Evolutionary conservation across 2,113 vertebrate species (phyloP).

Genomic region (Oncorhynchus mykiss): DNA sequence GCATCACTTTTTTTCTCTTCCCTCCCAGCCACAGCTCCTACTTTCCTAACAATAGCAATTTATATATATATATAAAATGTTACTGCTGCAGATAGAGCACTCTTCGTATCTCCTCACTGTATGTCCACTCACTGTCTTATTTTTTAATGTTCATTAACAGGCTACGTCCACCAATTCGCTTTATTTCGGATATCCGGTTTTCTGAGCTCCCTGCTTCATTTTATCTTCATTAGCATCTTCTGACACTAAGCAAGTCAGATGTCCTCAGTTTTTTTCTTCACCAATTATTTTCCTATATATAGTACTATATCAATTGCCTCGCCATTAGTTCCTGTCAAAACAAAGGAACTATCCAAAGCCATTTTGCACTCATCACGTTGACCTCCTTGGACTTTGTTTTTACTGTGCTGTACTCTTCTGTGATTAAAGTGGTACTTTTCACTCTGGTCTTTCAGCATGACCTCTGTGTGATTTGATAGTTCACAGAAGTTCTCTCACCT

Average conservation of each 20-base stretch:
- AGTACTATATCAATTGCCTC: neutral
- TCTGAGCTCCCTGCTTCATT: slow-evolving; percentile 46
- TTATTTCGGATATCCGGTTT: slow-evolving; percentile 50
- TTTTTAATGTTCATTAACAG: too few relatives aligned
- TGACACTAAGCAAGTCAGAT: slow-evolving; percentile 47
- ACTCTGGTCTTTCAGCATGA: too few relatives aligned
- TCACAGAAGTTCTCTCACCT: too few relatives aligned
- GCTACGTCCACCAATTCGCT: slow-evolving; percentile 52
- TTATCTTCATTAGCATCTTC: slow-evolving; percentile 61
- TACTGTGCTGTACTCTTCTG: neutral
- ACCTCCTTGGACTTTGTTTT: neutral
- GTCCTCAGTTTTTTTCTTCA: slow-evolving; percentile 40
- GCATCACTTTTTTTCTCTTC: slow-evolving; percentile 51
- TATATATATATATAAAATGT: too few relatives aligned
- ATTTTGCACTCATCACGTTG: neutral
- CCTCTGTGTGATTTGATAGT: too few relatives aligned
- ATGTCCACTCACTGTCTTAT: slow-evolving; percentile 20
- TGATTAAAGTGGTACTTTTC: neutral
- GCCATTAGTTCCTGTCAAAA: neutral
- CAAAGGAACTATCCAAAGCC: slow-evolving; percentile 10
- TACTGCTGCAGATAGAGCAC: too few relatives aligned
- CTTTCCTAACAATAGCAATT: slow-evolving; percentile 64
- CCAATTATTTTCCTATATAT: slow-evolving; percentile 32
- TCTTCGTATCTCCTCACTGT: slow-evolving; percentile 45
- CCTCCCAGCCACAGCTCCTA: slow-evolving; percentile 7